Base-by-base conservation (phyloP, 64 coral and sea anemone species). In the Hydrozoanthus tunicans region DNA sequence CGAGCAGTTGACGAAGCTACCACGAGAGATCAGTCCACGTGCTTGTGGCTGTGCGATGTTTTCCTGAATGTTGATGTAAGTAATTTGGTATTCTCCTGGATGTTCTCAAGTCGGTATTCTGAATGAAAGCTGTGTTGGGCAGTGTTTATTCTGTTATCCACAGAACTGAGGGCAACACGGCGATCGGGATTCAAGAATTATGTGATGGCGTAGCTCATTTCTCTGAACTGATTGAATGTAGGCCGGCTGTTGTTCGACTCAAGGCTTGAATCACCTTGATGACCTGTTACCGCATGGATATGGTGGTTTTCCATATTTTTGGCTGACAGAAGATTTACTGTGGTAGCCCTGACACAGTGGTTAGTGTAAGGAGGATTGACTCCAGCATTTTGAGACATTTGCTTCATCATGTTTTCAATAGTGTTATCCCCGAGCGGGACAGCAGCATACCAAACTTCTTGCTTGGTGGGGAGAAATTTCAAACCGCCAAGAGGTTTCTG, bases 181-280 rank as follows among this genome's bases (percentile, higher is more conserved):
- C 79, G 79, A 81, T n/a, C 51, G 79, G 61, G 55, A 81, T 59
- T 20, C 61, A n/a, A 5, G 32, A 43, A 43, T 43, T 43, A 0
- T 43, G 32, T 43, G 32, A 43, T 43, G 32, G 32, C 32, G 32
- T 43, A 43, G 32, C 32, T 43, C 32, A 43, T 43, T 43, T 43
- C 32, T 43, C 32, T 43, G 32, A 43, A 59, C 61, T 81, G 79
- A 59, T 81, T 54, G 13, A 81, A 59, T 20, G 79, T 65, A 63
- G 81, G 81, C 59, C 81, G 81, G 26, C 61, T 24, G 59, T 84
- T 64, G 81, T 84, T 66, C 9, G 81, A 84, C 27, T 84, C 81
- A 12, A 84, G 26, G 65, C 24, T 66, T 66, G 61, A 32, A 66
- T 84, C 62, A 17, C 60, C 32, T 52, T 51, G 57, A 59, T 65